phyloP scores from a whole-genome alignment of 1,140 invertebrate genomes.

The Zophobas atratus region DNA sequence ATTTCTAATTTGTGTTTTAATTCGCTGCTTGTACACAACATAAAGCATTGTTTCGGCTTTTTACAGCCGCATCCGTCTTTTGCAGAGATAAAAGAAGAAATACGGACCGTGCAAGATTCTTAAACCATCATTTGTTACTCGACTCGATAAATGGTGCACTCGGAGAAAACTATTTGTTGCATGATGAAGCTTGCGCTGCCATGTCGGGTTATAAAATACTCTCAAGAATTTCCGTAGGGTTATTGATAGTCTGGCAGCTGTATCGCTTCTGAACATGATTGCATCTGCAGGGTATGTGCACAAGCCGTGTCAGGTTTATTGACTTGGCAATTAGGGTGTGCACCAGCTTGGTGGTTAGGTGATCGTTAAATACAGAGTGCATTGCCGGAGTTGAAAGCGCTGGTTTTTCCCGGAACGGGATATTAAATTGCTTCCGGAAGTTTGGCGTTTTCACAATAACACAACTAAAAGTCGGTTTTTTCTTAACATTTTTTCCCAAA shows the following conservation, averaged over 20 bases:
- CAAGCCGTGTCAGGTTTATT: background rate
- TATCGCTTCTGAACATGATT: conserved; percentile 15
- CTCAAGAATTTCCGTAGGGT: background rate
- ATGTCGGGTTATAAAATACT: conserved; percentile 26
- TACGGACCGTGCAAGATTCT: conserved; percentile 12
- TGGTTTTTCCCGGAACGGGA: too few relatives aligned
- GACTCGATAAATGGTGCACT: conserved; percentile 16
- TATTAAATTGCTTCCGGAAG: too few relatives aligned
- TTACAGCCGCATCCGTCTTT: conserved; percentile 3
- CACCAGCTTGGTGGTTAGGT: too few relatives aligned
- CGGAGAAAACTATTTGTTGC: conserved; percentile 20
- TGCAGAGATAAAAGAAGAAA: conserved; percentile 4
- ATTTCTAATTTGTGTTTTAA: too few relatives aligned
- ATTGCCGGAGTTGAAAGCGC: too few relatives aligned
- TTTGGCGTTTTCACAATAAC: too few relatives aligned
- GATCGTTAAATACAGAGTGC: too few relatives aligned
- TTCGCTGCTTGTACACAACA: too few relatives aligned
- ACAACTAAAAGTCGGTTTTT: too few relatives aligned
- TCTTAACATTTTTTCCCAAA: too few relatives aligned
- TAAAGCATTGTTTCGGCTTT: too few relatives aligned
- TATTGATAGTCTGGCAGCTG: conserved; percentile 33
- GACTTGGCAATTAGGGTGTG: background rate
- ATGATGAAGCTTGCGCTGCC: conserved; percentile 6
- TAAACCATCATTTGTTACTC: conserved; percentile 26
- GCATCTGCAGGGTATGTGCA: background rate